Base-by-base conservation (phyloP, 1,140 invertebrate genomes). In the Lerema accius region DNA sequence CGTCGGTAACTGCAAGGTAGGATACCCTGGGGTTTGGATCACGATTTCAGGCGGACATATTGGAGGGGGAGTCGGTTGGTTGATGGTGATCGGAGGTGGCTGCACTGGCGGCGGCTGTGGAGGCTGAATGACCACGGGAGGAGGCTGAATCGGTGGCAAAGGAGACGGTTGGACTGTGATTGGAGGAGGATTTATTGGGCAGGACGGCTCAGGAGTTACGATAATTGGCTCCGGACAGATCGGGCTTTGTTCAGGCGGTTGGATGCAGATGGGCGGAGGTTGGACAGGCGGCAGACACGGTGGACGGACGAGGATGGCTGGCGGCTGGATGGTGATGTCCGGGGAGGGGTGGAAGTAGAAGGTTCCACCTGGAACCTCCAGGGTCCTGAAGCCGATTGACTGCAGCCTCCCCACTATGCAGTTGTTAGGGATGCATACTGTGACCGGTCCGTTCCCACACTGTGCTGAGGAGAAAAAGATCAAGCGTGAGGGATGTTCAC, bases 291-390 rank as follows among this genome's bases (percentile, higher is more conserved):
- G 43, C 0, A 71, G 65, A 0, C 63, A 65, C 4, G 62, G 65
- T n/a, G 81, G 81, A 14, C 69, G 51, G 5, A 87, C 70, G 0
- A 84, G 56, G 48, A 87, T 80, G 0, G 84, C 69, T 7, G 82
- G 82, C 0, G 81, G 81, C 28, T 81, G 80, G 58, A 87, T 78
- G 16, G 81, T 49, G 0, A 85, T 61, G 28, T 85, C 76, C 0
- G 82, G 81, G 11, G 67, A 67, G 0, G 69, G 35, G 3, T 55
- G 63, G 39, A 85, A 53, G 64, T 58, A 84, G 63, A 87, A 70
- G 9, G 64, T 73, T 5, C 84, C 84, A 0, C 82, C 82, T 9
- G 78, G 73, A 0, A 87, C 75, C 0, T 56, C 59, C 2, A 79
- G 40, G 0, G 66, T 40, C 50, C 72, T 74, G 71, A 87, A 87